phyloP scores from a whole-genome alignment of 2,113 vertebrate genomes.

The Trichomycterus rosablanca region DNA sequence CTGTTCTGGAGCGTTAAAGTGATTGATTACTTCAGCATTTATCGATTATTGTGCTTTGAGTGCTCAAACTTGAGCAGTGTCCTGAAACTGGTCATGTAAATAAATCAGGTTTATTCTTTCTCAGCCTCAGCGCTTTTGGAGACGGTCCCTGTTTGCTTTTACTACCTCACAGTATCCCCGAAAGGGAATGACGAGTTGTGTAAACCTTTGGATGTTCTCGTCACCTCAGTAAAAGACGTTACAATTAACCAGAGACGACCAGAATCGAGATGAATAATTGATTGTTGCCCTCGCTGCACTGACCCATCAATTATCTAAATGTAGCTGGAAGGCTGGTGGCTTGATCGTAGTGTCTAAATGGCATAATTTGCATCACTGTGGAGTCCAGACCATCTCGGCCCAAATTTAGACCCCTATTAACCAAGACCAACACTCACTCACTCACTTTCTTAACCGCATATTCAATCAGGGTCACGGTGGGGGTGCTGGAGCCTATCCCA shows the following conservation, averaged over 20 bases:
- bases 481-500: too few species aligned
- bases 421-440: too few species aligned
- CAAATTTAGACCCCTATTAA: too few species aligned
- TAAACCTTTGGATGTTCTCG: neutral
- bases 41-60: neutral
- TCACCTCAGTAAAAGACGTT: slow-evolving; percentile 32
- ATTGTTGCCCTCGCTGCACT: slow-evolving; percentile 51
- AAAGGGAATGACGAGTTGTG: too few species aligned
- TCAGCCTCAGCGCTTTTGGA: slow-evolving; percentile 2
- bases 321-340: slow-evolving; percentile 49
- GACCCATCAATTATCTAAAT: slow-evolving; percentile 61
- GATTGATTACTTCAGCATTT: slow-evolving; percentile 15
- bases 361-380: too few species aligned
- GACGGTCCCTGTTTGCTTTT: neutral
- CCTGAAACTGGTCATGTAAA: neutral
- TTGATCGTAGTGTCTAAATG: too few species aligned
- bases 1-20: neutral
- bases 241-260: slow-evolving; percentile 7
- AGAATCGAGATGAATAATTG: slow-evolving; percentile 48
- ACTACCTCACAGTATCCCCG: too few species aligned
- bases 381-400: too few species aligned
- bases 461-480: too few species aligned
- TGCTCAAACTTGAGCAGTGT: neutral
- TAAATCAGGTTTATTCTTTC: slow-evolving; percentile 8
- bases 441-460: too few species aligned